Base-by-base conservation (phyloP, 2,888 invertebrate genomes). In the Standfussiana lucernea region DNA sequence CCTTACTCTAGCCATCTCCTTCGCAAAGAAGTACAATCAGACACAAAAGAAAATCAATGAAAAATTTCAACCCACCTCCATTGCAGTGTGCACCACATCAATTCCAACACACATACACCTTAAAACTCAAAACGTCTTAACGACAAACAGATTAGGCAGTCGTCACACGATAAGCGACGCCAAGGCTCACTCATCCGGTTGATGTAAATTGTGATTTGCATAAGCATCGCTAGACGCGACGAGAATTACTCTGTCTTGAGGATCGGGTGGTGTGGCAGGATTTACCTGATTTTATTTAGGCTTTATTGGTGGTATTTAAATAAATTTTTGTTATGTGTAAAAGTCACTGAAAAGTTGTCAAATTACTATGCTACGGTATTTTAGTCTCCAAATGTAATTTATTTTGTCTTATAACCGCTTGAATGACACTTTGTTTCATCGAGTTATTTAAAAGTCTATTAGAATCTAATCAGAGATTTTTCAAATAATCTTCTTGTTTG, bases 171-270 rank as follows among this genome's bases (percentile, higher is more conserved):
- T 81, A 88, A 85, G 82, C 86, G 50, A 67, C 72, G 56, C 50
- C 71, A 75, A 64, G 81, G 62, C 75, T 59, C 80, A 84, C 77
- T 83, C 87, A 88, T 86, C 86, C 85, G 84, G 79, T 79, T 80
- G 89, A 90, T 91, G 92, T 90, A 91, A 91, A 93, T 92, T 90
- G 88, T 86, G 83, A 93, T 94, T 94, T 93, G 92, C 94, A 94
- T 94, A 94, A 92, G 90, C 91, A 91, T 92, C 90, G 88, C 86
- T 82, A 78, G 75, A 82, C 82, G 83, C 77, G 40, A 70, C 42
- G 50, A 79, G 67, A 88, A 79, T 88, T 89, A 85, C 90, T 88
- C 76, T 69, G 84, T 85, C 82, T 85, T 70, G 79, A 24, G 79
- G 65, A 78, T 74, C 64, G 59, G 73, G 28, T 37, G 53, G 80